Evolutionary conservation across 2,797 vertebrate genomes (phyloP).

Genomic region (Premnoplex brunnescens): DNA sequence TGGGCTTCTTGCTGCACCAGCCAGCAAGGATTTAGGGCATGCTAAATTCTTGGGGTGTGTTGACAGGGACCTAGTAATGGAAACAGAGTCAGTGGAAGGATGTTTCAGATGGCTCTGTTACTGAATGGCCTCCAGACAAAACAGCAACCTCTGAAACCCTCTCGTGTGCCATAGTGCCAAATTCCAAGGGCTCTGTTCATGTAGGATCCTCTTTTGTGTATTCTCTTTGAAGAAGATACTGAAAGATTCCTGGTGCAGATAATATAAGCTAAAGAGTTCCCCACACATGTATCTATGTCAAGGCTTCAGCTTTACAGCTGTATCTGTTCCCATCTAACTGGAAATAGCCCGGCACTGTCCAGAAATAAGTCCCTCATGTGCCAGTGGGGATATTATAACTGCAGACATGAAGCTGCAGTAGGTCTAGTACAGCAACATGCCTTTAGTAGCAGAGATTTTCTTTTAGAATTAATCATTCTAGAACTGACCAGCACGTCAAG

Average conservation of each 20-base stretch:
- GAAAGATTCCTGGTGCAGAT: not conserved
- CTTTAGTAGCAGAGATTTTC: not conserved
- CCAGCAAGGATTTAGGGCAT: not conserved
- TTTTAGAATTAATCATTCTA: not conserved
- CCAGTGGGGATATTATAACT: not conserved
- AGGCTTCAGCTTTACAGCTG: not conserved
- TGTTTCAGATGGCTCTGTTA: not conserved
- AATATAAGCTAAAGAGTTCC: not conserved
- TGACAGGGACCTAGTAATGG: not conserved
- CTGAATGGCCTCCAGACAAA: not conserved
- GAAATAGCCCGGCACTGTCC: not conserved
- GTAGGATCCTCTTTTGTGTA: not conserved
- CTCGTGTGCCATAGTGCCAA: rapidly evolving
- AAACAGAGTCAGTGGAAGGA: not conserved
- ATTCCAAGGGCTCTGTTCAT: not conserved
- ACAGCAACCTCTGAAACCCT: not conserved
- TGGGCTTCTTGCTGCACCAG: not conserved
- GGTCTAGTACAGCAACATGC: not conserved
- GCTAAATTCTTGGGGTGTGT: not conserved
- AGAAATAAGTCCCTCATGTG: not conserved
- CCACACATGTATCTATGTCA: too few relatives aligned
- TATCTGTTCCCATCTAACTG: not conserved
- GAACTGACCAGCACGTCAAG: not conserved
- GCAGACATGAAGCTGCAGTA: not conserved
- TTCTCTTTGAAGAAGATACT: not conserved